These are phyloP conservation scores for Mormyrus hasselquistii DNA, from an alignment of 2,797 vertebrate species.

Conservation along the genomic window DNA sequence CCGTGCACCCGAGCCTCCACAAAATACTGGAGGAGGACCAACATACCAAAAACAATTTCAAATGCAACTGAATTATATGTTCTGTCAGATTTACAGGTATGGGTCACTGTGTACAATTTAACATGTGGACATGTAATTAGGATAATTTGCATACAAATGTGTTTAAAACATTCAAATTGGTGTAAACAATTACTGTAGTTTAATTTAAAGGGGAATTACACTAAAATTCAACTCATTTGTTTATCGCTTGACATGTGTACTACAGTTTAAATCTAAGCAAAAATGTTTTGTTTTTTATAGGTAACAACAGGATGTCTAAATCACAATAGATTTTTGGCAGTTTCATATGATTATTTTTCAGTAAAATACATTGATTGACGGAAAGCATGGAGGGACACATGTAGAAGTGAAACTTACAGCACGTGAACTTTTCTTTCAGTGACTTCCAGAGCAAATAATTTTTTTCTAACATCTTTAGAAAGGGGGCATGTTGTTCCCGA, in stretches of 20 bases:
- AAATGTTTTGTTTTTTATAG: neutral
- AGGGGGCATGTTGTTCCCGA: neutral
- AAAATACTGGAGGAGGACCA: neutral
- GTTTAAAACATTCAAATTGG: constrained; percentile 6
- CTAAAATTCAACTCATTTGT: neutral
- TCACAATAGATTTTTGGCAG: neutral
- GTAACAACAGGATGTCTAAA: neutral
- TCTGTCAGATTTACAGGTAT: neutral
- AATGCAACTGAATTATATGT: constrained; percentile 4
- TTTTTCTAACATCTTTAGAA: neutral
- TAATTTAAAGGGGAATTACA: constrained; percentile 8
- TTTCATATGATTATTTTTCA: neutral
- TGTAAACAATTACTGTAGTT: constrained; percentile 11
- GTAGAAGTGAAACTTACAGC: neutral
- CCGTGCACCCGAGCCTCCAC: neutral
- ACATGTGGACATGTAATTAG: neutral
- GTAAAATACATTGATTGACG: neutral
- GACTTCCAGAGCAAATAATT: neutral
- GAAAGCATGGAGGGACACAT: neutral
- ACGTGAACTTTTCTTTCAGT: neutral
- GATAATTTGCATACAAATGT: constrained; percentile 5
- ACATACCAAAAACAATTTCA: constrained; percentile 7
- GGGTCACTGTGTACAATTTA: constrained; percentile 8
- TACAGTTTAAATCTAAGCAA: neutral
- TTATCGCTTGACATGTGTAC: neutral